Percentiles rank a stretch among this genome's conserved stretches.
Evolutionary conservation across 2,888 invertebrate species (phyloP).

Genomic region (Lydus trimaculatus): DNA sequence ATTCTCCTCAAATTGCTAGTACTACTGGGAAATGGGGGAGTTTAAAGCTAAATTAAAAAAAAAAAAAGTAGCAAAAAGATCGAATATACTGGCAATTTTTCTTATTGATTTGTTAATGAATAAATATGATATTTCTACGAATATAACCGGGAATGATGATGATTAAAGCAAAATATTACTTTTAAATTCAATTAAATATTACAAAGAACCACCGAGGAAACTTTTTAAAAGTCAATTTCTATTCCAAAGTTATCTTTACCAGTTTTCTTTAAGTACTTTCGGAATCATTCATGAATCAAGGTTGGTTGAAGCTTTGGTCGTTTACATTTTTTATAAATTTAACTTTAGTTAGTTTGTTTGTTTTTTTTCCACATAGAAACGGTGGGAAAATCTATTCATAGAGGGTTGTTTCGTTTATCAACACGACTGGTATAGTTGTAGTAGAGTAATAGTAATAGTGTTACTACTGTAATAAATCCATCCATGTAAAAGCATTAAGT

Average conservation of each 20-base stretch:
- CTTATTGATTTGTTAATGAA: constrained; percentile 26
- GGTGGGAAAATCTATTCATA: neutral
- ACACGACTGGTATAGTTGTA: neutral
- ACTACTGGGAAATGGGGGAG: neutral
- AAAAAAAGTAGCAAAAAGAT: neutral
- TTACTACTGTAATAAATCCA: constrained; percentile 23
- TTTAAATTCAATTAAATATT: constrained; percentile 28
- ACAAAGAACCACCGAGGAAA: constrained; percentile 16
- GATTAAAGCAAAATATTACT: constrained; percentile 28
- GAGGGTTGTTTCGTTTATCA: neutral
- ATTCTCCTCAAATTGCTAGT: neutral
- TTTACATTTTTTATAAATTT: neutral
- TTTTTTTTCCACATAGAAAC: neutral
- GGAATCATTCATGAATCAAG: neutral
- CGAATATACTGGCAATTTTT: constrained; percentile 11
- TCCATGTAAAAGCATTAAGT: constrained; percentile 22
- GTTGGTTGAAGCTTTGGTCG: neutral
- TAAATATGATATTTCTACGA: constrained; percentile 15
- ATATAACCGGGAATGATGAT: constrained; percentile 24
- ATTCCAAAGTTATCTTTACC: constrained; percentile 18
- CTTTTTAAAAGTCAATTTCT: constrained; percentile 20
- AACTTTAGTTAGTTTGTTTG: no score
- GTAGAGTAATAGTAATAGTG: constrained; percentile 10
- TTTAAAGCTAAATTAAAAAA: neutral
- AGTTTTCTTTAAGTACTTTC: neutral